Percentiles rank a stretch among this genome's conserved stretches.
phyloP scores from a whole-genome alignment of 2,888 invertebrate genomes.

The Gastrophysa polygoni region DNA sequence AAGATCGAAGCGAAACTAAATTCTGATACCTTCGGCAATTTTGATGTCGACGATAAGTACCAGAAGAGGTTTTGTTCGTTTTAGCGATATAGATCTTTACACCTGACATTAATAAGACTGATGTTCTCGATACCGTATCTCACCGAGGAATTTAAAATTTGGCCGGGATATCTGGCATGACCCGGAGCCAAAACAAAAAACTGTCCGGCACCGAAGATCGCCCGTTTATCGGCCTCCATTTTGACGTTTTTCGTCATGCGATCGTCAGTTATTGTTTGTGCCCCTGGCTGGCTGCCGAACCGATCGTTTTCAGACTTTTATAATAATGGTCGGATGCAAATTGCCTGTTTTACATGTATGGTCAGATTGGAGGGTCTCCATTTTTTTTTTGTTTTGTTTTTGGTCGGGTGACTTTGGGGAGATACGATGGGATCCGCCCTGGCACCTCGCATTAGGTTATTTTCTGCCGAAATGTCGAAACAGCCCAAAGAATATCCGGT shows the following conservation, averaged over 20 bases:
- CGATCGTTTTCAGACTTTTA: not conserved
- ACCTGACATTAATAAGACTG: not conserved
- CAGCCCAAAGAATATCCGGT: too few relatives aligned
- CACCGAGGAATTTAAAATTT: not conserved
- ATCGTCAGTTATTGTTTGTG: not conserved
- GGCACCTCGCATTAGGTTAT: too few relatives aligned
- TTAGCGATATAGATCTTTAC: not conserved
- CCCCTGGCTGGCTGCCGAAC: not conserved
- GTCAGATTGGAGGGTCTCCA: conserved; percentile 1
- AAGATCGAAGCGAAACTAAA: not conserved
- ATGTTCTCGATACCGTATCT: not conserved
- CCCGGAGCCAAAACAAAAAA: not conserved
- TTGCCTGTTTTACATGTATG: conserved; percentile 12
- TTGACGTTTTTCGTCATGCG: not conserved
- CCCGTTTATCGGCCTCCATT: not conserved
- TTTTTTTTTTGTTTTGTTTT: not conserved
- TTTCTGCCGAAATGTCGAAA: too few relatives aligned
- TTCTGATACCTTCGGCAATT: not conserved
- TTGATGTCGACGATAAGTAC: not conserved
- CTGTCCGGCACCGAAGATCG: not conserved
- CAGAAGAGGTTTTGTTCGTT: not conserved
- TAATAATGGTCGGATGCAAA: conserved; percentile 23
- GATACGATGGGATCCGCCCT: too few relatives aligned
- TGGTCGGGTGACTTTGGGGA: too few relatives aligned
- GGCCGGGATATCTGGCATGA: not conserved